phyloP scores from a whole-genome alignment of 2,113 vertebrate species.

The Brachyhypopomus gauderio region DNA sequence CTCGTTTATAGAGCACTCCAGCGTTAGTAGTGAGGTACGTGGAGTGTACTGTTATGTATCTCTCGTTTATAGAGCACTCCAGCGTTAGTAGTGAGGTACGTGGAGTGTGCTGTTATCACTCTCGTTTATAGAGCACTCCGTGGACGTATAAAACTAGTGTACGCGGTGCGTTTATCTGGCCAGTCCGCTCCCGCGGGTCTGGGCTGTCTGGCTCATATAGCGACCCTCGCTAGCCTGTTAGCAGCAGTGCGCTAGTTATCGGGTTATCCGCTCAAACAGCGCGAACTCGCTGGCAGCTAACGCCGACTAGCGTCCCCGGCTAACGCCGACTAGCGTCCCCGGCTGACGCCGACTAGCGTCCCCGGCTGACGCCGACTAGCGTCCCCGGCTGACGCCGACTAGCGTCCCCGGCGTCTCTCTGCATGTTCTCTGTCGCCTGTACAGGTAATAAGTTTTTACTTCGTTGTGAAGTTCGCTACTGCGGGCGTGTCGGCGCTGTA shows the following conservation, averaged over 20 bases:
- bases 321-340: neutral
- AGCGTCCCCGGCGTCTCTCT: neutral
- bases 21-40: constrained; percentile 78
- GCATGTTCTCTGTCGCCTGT: neutral
- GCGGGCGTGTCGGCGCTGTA: neutral
- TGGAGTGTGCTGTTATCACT: constrained; percentile 26
- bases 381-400: neutral
- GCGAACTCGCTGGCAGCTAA: neutral
- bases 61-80: neutral
- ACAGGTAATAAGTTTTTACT: neutral
- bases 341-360: neutral
- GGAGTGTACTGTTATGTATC: constrained; percentile 4
- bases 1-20: neutral
- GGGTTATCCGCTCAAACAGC: no score
- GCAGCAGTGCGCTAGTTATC: no score
- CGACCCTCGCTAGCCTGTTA: no score
- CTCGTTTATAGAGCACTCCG: neutral
- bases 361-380: neutral
- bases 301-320: neutral
- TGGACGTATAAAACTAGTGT: neutral
- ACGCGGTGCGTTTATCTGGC: neutral
- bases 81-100: constrained; percentile 77
- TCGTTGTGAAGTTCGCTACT: neutral
- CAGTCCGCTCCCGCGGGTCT: neutral
- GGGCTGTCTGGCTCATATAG: neutral